Evolutionary conservation across 2,888 invertebrate species (phyloP).

Genomic region (Oligia fasciuncula): DNA sequence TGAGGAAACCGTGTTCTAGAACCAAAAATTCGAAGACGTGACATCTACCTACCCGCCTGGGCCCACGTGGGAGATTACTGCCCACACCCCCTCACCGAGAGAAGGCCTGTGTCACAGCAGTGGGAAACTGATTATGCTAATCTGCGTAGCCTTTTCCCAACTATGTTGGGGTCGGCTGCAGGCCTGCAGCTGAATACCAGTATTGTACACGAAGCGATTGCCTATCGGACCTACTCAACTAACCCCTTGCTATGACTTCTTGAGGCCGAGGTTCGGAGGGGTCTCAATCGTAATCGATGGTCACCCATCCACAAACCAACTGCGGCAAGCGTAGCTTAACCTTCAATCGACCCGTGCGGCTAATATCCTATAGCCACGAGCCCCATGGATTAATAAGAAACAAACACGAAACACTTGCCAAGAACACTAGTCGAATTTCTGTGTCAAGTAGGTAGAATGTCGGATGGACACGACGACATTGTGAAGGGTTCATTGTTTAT

Average conservation of each 20-base stretch:
- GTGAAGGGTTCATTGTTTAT: slow-evolving; percentile 2
- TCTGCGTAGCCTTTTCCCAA: not conserved
- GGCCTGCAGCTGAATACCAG: not conserved
- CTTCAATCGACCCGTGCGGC: too few species aligned
- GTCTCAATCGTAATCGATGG: not conserved
- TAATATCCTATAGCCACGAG: not conserved
- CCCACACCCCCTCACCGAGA: too few species aligned
- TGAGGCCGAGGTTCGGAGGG: too few species aligned
- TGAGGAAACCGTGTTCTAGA: too few species aligned
- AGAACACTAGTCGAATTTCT: too few species aligned
- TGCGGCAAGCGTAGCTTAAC: too few species aligned
- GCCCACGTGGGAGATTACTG: too few species aligned
- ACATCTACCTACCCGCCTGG: too few species aligned
- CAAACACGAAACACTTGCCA: not conserved
- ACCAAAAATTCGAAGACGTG: too few species aligned
- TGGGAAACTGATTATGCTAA: not conserved
- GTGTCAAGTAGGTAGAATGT: not conserved
- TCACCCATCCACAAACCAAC: not conserved
- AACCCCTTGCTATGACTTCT: not conserved
- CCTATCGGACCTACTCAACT: not conserved
- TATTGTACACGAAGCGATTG: not conserved
- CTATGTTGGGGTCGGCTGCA: not conserved
- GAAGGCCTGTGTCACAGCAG: too few species aligned
- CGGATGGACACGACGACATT: not conserved
- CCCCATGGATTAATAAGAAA: not conserved